Evolutionary conservation across 2,888 invertebrate species (phyloP), one percentile per base, ranked within the genome.

Genomic region (Acanthoscelides obtectus): DNA sequence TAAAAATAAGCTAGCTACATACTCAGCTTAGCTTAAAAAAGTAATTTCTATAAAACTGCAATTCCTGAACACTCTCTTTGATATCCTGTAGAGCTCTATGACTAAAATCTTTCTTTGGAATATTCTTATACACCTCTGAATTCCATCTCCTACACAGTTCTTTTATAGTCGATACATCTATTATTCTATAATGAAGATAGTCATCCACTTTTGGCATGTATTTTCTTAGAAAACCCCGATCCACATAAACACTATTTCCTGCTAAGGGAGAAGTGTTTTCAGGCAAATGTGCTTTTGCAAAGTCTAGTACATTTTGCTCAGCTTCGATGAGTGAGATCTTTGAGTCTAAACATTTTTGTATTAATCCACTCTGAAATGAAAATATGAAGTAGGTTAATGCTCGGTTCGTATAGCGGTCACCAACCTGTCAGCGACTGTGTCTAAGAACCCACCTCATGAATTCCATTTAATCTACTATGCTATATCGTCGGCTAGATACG

Each of bases 141-240:
- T 91, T 91, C 97, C 98, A 98, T 20, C 94, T 85, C 76, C 88
- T 89, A 17, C 88, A 90, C 70, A 98, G 83, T 85, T 98, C 97
- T 83, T 97, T 98, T 20, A 99, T 86, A 0, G 94, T 90, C 63
- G 94, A 95, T 1, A 98, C 97, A 87, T 99, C 99, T 75, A 99
- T 91, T 67, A 96, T 92, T 79, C 98, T 90, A 84, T 98, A 97
- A 83, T 98, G 97, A 22, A 75, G 45, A 67, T 71, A 73, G 22
- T 73, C 82, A 81, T 93, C 83, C 5, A 98, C 85, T 66, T 78
- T 87, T 0, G 96, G 97, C 94, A 98, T 95, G 81, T 93, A 91
- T 85, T 93, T 93, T 17, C 84, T 82, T 22, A 99, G 82, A 85
- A 98, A 99, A 70, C 92, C 77, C 75, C 94, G 88, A 83, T 99